A percentile compares a stretch with the other conserved stretches of the same genome.
Evolutionary conservation across 2,113 vertebrate species (phyloP).

Genomic region (Microcebus ravelobensis): DNA sequence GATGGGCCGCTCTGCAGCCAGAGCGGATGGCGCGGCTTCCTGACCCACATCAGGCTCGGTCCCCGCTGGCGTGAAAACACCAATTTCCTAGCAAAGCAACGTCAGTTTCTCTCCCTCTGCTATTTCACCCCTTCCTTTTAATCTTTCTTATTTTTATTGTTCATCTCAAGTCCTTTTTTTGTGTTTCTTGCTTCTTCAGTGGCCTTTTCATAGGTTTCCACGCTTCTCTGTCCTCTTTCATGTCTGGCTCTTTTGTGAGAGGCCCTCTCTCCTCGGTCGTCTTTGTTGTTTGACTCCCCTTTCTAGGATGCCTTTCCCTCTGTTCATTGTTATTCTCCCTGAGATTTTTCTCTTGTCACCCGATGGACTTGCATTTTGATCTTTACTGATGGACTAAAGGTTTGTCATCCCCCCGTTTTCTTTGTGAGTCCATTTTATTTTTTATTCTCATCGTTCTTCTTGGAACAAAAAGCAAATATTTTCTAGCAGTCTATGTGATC

Average conservation of each 20-base stretch:
- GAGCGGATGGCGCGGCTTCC: not conserved
- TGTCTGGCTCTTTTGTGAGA: not conserved
- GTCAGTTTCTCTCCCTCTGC: constrained; percentile 14
- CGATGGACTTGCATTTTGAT: constrained; percentile 55
- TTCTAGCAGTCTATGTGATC: not conserved
- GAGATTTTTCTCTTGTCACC: constrained; percentile 49
- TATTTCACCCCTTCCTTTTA: constrained; percentile 53
- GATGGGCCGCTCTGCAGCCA: not conserved
- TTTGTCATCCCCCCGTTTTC: not conserved
- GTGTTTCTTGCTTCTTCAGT: not conserved
- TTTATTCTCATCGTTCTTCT: constrained; percentile 33
- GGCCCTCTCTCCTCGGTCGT: not conserved
- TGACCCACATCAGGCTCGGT: not conserved
- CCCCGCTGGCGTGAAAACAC: not conserved
- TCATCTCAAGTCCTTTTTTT: constrained; percentile 33
- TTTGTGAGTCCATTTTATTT: constrained; percentile 34
- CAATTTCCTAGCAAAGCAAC: not conserved
- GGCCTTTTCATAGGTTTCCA: constrained; percentile 48
- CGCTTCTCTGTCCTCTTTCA: constrained; percentile 34
- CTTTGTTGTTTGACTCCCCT: constrained; percentile 67
- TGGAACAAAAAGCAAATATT: constrained; percentile 2
- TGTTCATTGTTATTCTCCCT: constrained; percentile 62
- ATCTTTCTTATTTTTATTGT: constrained; percentile 63
- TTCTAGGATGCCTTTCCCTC: constrained; percentile 48
- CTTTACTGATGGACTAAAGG: constrained; percentile 29